phyloP scores from a whole-genome alignment of 2,797 vertebrate genomes.

The Meriones psammophilus region DNA sequence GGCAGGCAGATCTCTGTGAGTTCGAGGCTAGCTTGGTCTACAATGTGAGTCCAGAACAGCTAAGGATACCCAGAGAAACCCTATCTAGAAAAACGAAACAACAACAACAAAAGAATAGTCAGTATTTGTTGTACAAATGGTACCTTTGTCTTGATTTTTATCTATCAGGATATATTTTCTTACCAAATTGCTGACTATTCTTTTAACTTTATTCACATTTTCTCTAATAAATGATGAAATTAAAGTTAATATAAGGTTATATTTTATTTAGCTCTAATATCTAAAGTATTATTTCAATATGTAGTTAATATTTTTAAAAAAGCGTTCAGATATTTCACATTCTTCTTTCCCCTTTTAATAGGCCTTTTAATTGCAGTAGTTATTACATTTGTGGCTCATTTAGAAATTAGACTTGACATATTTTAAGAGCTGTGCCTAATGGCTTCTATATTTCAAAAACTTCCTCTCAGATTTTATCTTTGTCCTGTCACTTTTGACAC shows the following conservation, averaged over 20 bases:
- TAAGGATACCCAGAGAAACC: neutral
- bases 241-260: neutral
- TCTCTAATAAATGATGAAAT: neutral
- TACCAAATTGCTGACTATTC: neutral
- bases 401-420: constrained; percentile 1
- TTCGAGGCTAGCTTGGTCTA: neutral
- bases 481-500: neutral
- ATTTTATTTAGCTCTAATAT: neutral
- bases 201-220: neutral
- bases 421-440: neutral
- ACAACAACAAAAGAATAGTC: neutral
- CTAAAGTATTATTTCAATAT: neutral
- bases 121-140: neutral
- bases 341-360: neutral
- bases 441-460: neutral
- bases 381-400: neutral
- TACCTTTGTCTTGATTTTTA: neutral
- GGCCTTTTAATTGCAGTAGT: constrained; percentile 2
- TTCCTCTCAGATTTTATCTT: neutral
- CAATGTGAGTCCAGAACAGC: neutral
- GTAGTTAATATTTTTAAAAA: neutral
- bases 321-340: constrained; percentile 8
- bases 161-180: neutral
- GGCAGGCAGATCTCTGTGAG: neutral
- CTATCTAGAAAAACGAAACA: neutral